phyloP scores from a whole-genome alignment of 2,797 vertebrate genomes.

The Moxostoma hubbsi region DNA sequence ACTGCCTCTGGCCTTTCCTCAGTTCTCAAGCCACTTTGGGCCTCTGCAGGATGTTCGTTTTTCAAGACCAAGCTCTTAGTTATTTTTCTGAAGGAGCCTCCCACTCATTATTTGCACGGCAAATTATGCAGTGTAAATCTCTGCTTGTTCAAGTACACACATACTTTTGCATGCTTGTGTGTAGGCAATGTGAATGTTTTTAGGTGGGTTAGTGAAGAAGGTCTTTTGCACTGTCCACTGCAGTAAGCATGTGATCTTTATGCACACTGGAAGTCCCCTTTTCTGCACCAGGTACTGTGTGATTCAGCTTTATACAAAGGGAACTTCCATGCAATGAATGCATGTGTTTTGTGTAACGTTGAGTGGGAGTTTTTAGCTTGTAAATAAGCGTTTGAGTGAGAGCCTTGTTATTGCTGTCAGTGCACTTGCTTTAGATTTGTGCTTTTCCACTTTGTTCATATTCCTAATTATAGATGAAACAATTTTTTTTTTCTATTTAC shows the following conservation, averaged over 20 bases:
- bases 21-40: conserved; percentile 56
- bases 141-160: conserved; percentile 15
- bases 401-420: too few relatives aligned
- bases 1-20: conserved; percentile 60
- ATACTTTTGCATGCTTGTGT: conserved; percentile 29
- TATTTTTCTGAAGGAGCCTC: conserved; percentile 61
- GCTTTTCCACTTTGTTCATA: too few relatives aligned
- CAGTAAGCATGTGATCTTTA: conserved; percentile 35
- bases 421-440: too few relatives aligned
- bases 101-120: conserved; percentile 31
- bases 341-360: neutral
- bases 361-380: neutral
- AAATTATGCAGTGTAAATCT: conserved; percentile 52
- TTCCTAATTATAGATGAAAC: too few relatives aligned
- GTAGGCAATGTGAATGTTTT: conserved; percentile 39
- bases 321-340: conserved; percentile 18
- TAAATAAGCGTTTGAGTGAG: neutral
- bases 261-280: conserved; percentile 15
- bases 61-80: conserved; percentile 67
- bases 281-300: conserved; percentile 12
- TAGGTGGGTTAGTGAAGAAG: conserved; percentile 38
- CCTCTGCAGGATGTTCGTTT: conserved; percentile 59
- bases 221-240: conserved; percentile 31
- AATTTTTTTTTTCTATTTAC: too few relatives aligned
- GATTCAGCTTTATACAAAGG: neutral